Percentiles rank a stretch among this genome's conserved stretches.
These are phyloP conservation scores for Hylia prasina DNA, from an alignment of 2,113 vertebrate species.

Conservation along the genomic window DNA sequence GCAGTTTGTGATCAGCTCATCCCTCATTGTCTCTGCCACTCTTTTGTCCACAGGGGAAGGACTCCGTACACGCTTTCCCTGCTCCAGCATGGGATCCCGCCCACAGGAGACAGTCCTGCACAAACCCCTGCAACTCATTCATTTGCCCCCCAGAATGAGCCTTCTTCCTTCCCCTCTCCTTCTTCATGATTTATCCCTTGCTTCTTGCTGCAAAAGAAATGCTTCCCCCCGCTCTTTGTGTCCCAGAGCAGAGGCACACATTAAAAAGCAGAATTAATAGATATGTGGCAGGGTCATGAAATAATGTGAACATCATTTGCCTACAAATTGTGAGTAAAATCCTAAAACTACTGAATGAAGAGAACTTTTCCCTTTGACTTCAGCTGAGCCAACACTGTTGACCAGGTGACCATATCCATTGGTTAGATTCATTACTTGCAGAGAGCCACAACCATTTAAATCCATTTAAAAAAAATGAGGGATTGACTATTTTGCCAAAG, in stretches of 20 bases:
- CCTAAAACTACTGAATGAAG: neutral
- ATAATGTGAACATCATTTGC: neutral
- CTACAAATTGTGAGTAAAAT: neutral
- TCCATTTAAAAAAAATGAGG: neutral
- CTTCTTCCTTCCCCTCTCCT: neutral
- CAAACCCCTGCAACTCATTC: neutral
- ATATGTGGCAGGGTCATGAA: neutral
- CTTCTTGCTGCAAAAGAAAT: neutral
- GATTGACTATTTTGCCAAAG: neutral
- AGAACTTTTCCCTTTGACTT: neutral
- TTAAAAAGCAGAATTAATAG: neutral
- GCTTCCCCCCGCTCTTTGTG: neutral
- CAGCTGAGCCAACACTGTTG: neutral
- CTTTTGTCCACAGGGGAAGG: neutral
- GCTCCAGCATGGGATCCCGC: neutral
- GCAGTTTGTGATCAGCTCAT: neutral
- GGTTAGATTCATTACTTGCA: neutral
- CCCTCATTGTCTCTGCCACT: rapidly evolving
- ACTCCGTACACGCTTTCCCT: neutral
- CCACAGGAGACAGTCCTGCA: neutral
- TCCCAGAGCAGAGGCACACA: neutral
- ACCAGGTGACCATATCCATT: neutral
- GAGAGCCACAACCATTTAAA: neutral
- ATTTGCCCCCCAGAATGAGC: neutral
- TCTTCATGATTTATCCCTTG: neutral